A percentile compares a stretch with the other conserved stretches of the same genome.
These are phyloP conservation scores for Muntiacus muntjak DNA, from an alignment of 2,113 vertebrate species.

Conservation along the genomic window DNA sequence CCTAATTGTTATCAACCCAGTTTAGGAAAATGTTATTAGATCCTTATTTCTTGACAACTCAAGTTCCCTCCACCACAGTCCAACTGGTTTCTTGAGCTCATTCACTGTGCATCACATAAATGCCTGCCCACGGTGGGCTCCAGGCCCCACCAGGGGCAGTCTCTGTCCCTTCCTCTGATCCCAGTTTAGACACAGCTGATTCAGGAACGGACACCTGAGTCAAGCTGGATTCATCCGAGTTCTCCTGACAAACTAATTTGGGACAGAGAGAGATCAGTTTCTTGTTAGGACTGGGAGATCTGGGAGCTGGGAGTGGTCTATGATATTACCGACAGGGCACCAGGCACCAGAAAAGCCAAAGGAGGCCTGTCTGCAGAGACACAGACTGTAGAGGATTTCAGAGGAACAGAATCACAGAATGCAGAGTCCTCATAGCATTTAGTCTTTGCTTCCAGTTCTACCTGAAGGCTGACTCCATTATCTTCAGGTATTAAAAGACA, in stretches of 20 bases:
- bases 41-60: not conserved
- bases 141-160: not conserved
- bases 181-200: not conserved
- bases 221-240: not conserved
- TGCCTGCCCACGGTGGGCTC: not conserved
- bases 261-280: not conserved
- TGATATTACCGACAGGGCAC: not conserved
- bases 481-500: not conserved
- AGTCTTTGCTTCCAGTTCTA: not conserved
- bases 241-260: not conserved
- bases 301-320: fast-evolving
- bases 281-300: not conserved
- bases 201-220: not conserved
- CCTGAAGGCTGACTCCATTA: not conserved
- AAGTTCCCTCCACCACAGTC: not conserved
- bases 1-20: not conserved
- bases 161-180: not conserved
- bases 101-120: not conserved
- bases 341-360: not conserved
- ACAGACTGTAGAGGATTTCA: not conserved
- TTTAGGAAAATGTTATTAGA: not conserved
- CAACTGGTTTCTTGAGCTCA: not conserved
- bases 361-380: not conserved
- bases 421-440: not conserved
- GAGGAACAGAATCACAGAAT: not conserved